These are phyloP conservation scores for Grammomys surdaster DNA, from an alignment of 2,113 vertebrate species.

Conservation along the genomic window DNA sequence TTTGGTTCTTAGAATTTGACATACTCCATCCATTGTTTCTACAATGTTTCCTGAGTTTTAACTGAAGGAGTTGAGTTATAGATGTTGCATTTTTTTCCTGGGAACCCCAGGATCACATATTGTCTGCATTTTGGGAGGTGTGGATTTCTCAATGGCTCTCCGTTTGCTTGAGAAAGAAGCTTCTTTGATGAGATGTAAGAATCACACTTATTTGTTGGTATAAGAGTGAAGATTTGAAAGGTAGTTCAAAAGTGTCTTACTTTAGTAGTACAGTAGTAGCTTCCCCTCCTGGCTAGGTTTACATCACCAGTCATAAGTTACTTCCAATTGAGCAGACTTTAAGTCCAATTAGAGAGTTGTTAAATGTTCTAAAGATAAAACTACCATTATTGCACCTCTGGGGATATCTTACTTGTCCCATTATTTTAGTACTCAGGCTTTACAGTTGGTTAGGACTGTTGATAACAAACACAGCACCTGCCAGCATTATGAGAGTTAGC, in stretches of 20 bases:
- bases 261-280: background rate
- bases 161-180: background rate
- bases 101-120: background rate
- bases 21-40: background rate
- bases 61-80: background rate
- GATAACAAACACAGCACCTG: background rate
- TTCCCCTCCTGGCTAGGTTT: background rate
- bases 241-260: background rate
- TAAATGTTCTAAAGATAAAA: background rate
- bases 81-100: background rate
- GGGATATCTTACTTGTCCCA: background rate
- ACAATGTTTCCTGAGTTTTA: background rate
- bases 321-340: background rate
- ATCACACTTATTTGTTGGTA: rapidly evolving
- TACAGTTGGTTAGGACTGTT: background rate
- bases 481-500: background rate
- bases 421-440: background rate
- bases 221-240: background rate
- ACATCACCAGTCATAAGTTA: background rate
- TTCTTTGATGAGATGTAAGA: background rate
- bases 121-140: background rate
- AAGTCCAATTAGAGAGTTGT: background rate
- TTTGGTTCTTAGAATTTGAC: no score
- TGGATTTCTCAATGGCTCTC: background rate
- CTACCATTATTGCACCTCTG: background rate